Evolutionary conservation across 2,888 invertebrate species (phyloP), one percentile per base, ranked within the genome.

Genomic region (Petrolisthes manimaculis): DNA sequence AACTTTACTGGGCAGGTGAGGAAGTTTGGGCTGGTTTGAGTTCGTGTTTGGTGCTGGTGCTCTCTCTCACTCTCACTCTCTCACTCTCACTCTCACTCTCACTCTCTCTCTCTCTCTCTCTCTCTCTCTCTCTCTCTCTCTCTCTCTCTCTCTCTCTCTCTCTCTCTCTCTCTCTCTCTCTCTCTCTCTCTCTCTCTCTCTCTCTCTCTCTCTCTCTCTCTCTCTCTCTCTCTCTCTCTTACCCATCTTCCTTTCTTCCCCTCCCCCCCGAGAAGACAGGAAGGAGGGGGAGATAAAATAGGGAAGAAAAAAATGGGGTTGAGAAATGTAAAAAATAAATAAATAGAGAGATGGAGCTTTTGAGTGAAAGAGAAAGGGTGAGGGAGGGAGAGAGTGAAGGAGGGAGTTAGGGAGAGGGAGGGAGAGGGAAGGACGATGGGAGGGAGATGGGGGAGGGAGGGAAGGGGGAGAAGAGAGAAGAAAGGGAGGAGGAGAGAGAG

Each of bases 1-100:
- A 83, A 83, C 83, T 74, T 83, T 55, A 53, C n/a, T 74, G 54
- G 83, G 83, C 83, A 83, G 83, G 71, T 83, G 21, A 4, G 51
- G 69, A 55, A 83, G 83, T 56, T 83, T 74, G 53, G 78, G 78
- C 14, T 51, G 78, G 53, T n/a, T 12, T 51, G 78, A 78, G 78
- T 18, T 78, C 61, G 61, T 61, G 61, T 61, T 14, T 61, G 61
- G 61, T 61, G 14, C 14, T 6, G 14, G 61, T 9, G 61, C 14
- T 14, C 61, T 14, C 61, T 61, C 61, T 61, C 61, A 9, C 61
- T 61, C 61, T 61, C 61, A 9, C 61, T 61, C 61, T 61, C 61
- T 61, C 61, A 9, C 61, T 61, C 61, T 9, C 61, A 61, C 61
- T 9, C 61, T 9, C 61, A 61, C 61, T 9, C 61, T 14, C 14